Base-by-base conservation (phyloP, 2,888 invertebrate genomes). In the Lepeophtheirus nordmannii region DNA sequence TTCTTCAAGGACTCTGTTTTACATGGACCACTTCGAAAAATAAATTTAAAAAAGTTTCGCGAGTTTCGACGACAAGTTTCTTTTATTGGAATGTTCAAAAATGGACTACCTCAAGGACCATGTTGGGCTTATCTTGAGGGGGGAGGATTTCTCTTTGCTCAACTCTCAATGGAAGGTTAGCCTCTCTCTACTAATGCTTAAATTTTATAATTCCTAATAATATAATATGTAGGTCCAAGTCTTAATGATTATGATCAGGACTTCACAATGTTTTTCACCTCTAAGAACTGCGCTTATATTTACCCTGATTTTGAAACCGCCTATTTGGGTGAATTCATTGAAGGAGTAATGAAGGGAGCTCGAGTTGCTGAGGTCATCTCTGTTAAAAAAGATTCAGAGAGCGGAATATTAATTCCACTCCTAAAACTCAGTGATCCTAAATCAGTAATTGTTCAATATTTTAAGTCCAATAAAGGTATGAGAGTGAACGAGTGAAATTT, bases 291-390 rank as follows among this genome's bases (percentile, higher is more conserved):
- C 17, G 65, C 68, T 14, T 68, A 61, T 53, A 38, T 68, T 64
- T 68, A 67, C 40, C 68, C 68, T 10, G 68, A 68, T 38, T 30
- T 65, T 22, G 46, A 59, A 61, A 67, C 67, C 8, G 64, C 65
- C 14, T 57, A 63, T n/a, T 60, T 67, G 14, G 68, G 68, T 7
- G 56, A 58, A 12, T 68, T 68, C 41, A 20, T 30, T 5, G 61
- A 60, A 30, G 68, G 68, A n/a, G 56, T 23, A 10, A 62, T 68
- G 68, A 39, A 57, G 30, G 62, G 53, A 11, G 68, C 67, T 14
- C 59, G 67, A n/a, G 70, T 72, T n/a, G 38, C 23, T 20, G 64
- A 40, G 23, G 23, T 65, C 9, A 59, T 39, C 8, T n/a, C 20
- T 30, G 39, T 20, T 30, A n/a, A 17, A 30, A 14, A 38, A 11